Conservation (phyloP, 2,888 invertebrate genomes). For the Papilio gigon region DNA sequence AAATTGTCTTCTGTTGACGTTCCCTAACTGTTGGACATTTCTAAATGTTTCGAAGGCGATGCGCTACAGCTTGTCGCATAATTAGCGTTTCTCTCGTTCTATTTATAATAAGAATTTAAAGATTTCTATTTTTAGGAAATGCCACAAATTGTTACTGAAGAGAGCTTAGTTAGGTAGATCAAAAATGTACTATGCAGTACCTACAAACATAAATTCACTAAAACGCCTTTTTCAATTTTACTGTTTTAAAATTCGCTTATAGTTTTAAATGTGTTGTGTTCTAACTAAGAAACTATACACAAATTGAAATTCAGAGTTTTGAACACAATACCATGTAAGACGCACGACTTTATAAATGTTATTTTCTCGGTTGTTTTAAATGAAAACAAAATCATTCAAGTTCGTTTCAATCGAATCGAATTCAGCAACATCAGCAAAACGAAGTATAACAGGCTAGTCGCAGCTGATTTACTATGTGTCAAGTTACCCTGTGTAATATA, state of each 20-base stretch:
- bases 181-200: slow-evolving; percentile 18
- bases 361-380: background rate
- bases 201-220: slow-evolving; percentile 2
- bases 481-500: slow-evolving; percentile 50
- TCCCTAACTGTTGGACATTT: slow-evolving; percentile 22
- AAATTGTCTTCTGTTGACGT: slow-evolving; percentile 12
- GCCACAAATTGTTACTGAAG: slow-evolving; percentile 40
- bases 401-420: background rate
- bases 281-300: background rate
- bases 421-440: background rate
- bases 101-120: slow-evolving; percentile 2
- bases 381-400: background rate
- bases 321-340: background rate
- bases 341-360: background rate
- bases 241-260: background rate
- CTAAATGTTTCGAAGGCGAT: slow-evolving; percentile 3
- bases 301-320: no score
- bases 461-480: slow-evolving; percentile 26
- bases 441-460: background rate
- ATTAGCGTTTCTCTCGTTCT: slow-evolving; percentile 18
- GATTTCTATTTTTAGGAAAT: slow-evolving; percentile 26
- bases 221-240: background rate
- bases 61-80: slow-evolving; percentile 26
- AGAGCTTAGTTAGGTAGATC: slow-evolving; percentile 30
- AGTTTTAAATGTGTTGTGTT: no score